Evolutionary conservation across 2,888 invertebrate species (phyloP).

Genomic region (Campopleginae sp.): DNA sequence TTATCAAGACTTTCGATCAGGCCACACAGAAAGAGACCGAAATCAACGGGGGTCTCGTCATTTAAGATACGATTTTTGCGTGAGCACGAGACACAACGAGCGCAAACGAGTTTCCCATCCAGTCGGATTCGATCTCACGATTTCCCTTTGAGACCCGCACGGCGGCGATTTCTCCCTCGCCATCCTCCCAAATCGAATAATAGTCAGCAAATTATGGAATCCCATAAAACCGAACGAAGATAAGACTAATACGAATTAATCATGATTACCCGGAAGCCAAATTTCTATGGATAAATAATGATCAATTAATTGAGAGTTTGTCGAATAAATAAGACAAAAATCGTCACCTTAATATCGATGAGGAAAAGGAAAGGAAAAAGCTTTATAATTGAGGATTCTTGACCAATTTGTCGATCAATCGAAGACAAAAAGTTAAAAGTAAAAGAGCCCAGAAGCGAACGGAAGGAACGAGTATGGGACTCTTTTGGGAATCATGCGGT

Average conservation of each 20-base stretch:
- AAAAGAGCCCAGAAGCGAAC: neutral
- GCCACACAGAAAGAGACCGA: conserved; percentile 55
- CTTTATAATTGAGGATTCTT: neutral
- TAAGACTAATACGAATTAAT: conserved; percentile 1
- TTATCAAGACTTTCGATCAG: conserved; percentile 69
- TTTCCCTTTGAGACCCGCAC: conserved; percentile 30
- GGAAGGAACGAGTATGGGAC: neutral
- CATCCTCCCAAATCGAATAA: conserved; percentile 4
- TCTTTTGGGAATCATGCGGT: neutral
- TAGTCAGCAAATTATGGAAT: conserved; percentile 21
- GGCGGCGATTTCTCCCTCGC: conserved; percentile 11
- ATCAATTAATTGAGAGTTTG: neutral
- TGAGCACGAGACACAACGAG: conserved; percentile 26
- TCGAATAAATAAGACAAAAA: neutral
- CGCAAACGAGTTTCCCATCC: conserved; percentile 20
- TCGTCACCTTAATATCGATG: neutral
- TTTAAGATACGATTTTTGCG: conserved; percentile 29
- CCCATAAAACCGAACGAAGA: neutral
- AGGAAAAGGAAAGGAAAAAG: neutral
- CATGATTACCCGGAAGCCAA: neutral
- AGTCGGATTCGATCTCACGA: conserved; percentile 17
- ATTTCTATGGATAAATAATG: neutral
- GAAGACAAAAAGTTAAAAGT: neutral
- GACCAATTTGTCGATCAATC: neutral
- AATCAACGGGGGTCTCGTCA: conserved; percentile 38